These are phyloP conservation scores for Vanessa atalanta DNA, from an alignment of 1,140 invertebrate genomes.

Conservation along the genomic window DNA sequence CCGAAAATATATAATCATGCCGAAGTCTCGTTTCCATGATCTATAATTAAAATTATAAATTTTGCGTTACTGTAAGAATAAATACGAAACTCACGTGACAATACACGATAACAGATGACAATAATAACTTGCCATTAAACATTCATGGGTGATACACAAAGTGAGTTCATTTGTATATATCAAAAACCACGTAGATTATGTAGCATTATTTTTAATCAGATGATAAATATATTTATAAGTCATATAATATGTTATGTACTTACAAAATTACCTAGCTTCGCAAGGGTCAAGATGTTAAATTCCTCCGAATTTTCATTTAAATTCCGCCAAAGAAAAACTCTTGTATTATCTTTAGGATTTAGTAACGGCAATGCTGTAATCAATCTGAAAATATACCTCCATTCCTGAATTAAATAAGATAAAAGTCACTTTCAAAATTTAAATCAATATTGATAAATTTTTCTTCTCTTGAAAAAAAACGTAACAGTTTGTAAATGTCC, in stretches of 20 bases:
- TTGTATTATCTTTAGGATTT: not conserved
- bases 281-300: not conserved
- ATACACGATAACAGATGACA: no score
- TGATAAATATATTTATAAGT: no score
- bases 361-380: not conserved
- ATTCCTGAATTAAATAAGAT: not conserved
- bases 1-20: constrained; percentile 17
- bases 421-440: not conserved
- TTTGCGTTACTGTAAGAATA: not conserved
- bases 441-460: no score
- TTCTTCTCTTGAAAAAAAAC: no score
- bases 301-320: not conserved
- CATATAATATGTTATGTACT: not conserved
- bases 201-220: no score
- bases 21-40: not conserved
- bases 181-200: no score
- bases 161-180: no score
- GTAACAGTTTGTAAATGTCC: no score
- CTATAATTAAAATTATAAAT: not conserved
- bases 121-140: no score
- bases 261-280: not conserved
- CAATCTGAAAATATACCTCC: not conserved
- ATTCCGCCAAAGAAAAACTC: not conserved
- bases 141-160: no score
- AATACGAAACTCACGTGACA: not conserved